A percentile compares a stretch with the other conserved stretches of the same genome.
phyloP scores from a whole-genome alignment of 1,140 invertebrate genomes.

The Paraescarpia echinospica region DNA sequence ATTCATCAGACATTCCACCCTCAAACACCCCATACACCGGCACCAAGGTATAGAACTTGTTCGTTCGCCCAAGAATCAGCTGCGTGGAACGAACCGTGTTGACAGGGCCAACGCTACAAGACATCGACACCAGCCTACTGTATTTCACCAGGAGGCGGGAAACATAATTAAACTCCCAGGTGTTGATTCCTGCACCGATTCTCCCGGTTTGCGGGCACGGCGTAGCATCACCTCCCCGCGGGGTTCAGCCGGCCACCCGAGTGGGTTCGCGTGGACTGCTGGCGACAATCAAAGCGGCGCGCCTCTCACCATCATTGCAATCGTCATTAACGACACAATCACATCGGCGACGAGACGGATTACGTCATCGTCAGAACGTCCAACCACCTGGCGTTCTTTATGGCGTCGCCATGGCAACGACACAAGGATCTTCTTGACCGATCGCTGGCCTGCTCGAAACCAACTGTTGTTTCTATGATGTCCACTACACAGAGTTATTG shows the following conservation, averaged over 20 bases:
- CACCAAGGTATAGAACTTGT: too few relatives aligned
- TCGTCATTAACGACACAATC: neutral
- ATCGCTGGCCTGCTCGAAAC: neutral
- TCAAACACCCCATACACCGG: too few relatives aligned
- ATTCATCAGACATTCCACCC: too few relatives aligned
- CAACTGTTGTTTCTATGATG: neutral
- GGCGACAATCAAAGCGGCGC: neutral
- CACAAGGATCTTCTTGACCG: neutral
- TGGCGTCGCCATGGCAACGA: neutral
- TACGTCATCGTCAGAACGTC: neutral
- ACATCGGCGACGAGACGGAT: neutral
- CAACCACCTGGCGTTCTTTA: neutral
- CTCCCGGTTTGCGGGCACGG: neutral
- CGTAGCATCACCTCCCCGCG: neutral
- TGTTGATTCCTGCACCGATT: neutral
- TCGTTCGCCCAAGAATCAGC: neutral
- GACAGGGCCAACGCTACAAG: too few relatives aligned
- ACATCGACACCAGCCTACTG: neutral
- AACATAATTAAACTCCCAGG: too few relatives aligned
- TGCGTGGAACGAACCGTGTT: neutral
- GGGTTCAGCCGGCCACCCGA: neutral
- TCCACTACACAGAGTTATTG: neutral
- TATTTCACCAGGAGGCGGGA: neutral
- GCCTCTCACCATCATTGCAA: neutral
- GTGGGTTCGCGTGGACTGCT: neutral